These are phyloP conservation scores for Mimumesa dahlbomi DNA, from an alignment of 2,888 invertebrate species.

Conservation along the genomic window DNA sequence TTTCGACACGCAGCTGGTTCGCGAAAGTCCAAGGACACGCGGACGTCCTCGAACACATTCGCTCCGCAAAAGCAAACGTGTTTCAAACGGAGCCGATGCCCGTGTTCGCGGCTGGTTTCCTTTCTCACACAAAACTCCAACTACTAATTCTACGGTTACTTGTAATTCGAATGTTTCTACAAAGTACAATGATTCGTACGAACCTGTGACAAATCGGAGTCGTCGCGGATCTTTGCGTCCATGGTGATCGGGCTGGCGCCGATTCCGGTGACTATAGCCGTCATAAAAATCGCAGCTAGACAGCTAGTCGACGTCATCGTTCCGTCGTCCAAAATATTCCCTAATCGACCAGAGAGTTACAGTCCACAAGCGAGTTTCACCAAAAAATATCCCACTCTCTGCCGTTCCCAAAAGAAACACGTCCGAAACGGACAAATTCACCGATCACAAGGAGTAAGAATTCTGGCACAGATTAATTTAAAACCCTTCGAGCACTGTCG, in stretches of 20 bases:
- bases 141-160: too few relatives aligned
- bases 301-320: slow-evolving; percentile 39
- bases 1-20: background rate
- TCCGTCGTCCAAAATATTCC: slow-evolving; percentile 24
- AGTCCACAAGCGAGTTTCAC: slow-evolving; percentile 37
- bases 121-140: too few relatives aligned
- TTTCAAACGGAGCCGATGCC: too few relatives aligned
- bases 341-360: slow-evolving; percentile 9
- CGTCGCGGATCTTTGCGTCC: slow-evolving; percentile 75
- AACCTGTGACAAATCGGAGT: slow-evolving; percentile 73
- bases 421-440: slow-evolving; percentile 22
- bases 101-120: too few relatives aligned
- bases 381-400: slow-evolving; percentile 19
- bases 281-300: slow-evolving; percentile 38
- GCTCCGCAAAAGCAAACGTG: background rate
- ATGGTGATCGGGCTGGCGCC: slow-evolving; percentile 63
- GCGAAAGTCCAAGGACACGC: slow-evolving; percentile 46
- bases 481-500: too few relatives aligned
- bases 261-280: slow-evolving; percentile 44
- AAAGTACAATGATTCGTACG: slow-evolving; percentile 23
- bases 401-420: slow-evolving; percentile 8
- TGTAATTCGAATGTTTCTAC: too few relatives aligned
- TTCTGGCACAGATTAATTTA: too few relatives aligned
- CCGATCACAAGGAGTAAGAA: too few relatives aligned
- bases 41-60: slow-evolving; percentile 13